Evolutionary conservation across 2,113 vertebrate genomes (phyloP).

Genomic region (Nesogale talazaci): DNA sequence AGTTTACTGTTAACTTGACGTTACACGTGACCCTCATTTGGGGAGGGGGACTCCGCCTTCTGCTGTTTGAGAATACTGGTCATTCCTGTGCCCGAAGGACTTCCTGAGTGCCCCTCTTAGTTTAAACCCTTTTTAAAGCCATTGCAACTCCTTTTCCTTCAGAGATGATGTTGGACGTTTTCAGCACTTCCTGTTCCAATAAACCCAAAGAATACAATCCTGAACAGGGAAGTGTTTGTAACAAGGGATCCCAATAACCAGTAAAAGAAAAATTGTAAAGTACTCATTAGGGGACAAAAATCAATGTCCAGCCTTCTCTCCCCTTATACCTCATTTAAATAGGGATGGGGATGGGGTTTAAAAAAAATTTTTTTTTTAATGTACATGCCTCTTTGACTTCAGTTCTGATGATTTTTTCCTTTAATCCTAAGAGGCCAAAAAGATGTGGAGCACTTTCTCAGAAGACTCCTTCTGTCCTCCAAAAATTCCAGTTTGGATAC

Average conservation of each 20-base stretch:
- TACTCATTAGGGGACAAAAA: constrained; percentile 54
- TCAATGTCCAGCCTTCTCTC: constrained; percentile 4
- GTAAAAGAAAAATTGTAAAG: constrained; percentile 61
- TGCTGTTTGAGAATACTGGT: constrained; percentile 76
- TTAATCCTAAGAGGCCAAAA: constrained; percentile 80
- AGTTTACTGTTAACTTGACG: constrained; percentile 85
- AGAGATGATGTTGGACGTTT: constrained; percentile 76
- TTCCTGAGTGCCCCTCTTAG: constrained; percentile 74
- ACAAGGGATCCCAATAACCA: constrained; percentile 79
- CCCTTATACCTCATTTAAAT: constrained; percentile 63
- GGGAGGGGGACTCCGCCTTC: constrained; percentile 74
- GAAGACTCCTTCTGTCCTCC: constrained; percentile 74
- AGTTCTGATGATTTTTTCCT: not conserved
- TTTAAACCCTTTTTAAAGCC: constrained; percentile 70
- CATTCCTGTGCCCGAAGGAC: constrained; percentile 80
- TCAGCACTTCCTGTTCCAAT: constrained; percentile 86
- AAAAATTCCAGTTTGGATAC: constrained; percentile 64
- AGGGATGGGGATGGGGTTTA: constrained; percentile 41
- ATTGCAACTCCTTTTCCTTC: constrained; percentile 69
- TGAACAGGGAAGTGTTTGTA: constrained; percentile 84
- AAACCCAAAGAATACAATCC: constrained; percentile 88
- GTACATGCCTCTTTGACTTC: constrained; percentile 56
- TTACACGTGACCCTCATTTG: constrained; percentile 73
- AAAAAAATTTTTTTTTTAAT: constrained; percentile 1
- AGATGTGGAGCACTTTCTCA: constrained; percentile 71